phyloP scores from a whole-genome alignment of 2,888 invertebrate genomes.

The Oligia fasciuncula region DNA sequence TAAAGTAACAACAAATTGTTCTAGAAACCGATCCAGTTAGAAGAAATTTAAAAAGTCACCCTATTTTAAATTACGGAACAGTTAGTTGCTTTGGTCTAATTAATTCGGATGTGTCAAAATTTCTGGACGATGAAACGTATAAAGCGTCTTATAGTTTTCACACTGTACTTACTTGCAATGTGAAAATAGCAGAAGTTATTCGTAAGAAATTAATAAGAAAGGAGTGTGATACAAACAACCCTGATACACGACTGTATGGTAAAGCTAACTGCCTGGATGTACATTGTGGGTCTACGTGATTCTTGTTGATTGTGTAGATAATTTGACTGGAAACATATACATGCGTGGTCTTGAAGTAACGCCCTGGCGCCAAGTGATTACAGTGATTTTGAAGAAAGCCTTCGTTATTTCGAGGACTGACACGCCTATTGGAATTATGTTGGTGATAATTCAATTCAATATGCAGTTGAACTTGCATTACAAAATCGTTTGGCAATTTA shows the following conservation, averaged over 20 bases:
- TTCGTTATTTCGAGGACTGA: slow-evolving; percentile 4
- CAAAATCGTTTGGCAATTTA: not conserved
- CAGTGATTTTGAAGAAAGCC: slow-evolving; percentile 46
- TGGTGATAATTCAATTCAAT: no score
- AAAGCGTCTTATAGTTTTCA: not conserved
- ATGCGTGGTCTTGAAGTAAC: slow-evolving; percentile 51
- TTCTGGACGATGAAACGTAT: not conserved
- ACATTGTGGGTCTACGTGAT: slow-evolving; percentile 66
- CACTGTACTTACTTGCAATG: not conserved
- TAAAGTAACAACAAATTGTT: not conserved
- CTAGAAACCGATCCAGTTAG: not conserved
- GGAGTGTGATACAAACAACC: slow-evolving; percentile 35
- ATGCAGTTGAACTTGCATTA: not conserved
- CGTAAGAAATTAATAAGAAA: not conserved
- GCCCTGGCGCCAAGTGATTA: slow-evolving; percentile 61
- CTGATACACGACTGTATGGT: slow-evolving; percentile 33
- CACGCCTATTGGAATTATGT: no score
- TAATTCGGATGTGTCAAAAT: not conserved
- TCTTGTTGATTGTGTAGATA: slow-evolving; percentile 66
- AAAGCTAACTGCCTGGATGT: slow-evolving; percentile 52
- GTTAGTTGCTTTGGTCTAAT: not conserved
- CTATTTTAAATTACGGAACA: not conserved
- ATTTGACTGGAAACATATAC: slow-evolving; percentile 59
- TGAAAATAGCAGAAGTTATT: slow-evolving; percentile 9
- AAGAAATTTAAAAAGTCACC: not conserved